Conservation (phyloP, 2,888 invertebrate species). For the Corbicula japonica region DNA sequence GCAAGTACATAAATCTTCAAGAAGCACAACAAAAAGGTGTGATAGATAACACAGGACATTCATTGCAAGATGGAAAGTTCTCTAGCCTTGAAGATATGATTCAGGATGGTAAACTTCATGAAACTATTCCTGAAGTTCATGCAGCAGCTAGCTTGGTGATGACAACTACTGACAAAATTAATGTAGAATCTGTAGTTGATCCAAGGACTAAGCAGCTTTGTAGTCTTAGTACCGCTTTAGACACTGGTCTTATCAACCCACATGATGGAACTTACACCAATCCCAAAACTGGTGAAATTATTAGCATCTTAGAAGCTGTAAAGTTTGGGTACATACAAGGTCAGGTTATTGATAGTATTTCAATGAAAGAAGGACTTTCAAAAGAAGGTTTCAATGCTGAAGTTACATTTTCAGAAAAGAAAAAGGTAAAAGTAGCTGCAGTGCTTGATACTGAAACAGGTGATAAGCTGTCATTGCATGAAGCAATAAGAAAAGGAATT, state of each 20-base stretch:
- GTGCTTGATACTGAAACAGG: conserved; percentile 91
- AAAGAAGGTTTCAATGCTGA: conserved; percentile 77
- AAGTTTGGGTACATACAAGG: conserved; percentile 89
- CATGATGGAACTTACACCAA: conserved; percentile 92
- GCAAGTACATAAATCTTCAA: conserved; percentile 89
- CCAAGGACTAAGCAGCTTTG: conserved; percentile 72
- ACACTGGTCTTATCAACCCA: conserved; percentile 83
- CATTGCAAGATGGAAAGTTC: conserved; percentile 56
- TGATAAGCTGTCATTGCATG: conserved; percentile 91
- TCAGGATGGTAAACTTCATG: conserved; percentile 81
- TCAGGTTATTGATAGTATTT: conserved; percentile 75
- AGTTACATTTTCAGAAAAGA: conserved; percentile 80
- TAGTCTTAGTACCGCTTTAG: conserved; percentile 75
- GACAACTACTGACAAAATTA: conserved; percentile 76
- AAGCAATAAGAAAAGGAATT: conserved; percentile 90
- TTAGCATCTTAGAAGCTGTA: conserved; percentile 94
- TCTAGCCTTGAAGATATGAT: conserved; percentile 76
- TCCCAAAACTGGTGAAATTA: conserved; percentile 92
- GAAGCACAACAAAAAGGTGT: conserved; percentile 89
- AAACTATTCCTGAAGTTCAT: conserved; percentile 62
- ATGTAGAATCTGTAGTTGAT: conserved; percentile 78
- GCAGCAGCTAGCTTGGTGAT: conserved; percentile 69
- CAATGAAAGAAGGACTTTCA: conserved; percentile 76
- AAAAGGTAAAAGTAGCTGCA: conserved; percentile 77
- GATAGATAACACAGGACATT: conserved; percentile 74